These are phyloP conservation scores for Chaetophractus vellerosus DNA, from an alignment of 2,797 vertebrate genomes.

Conservation along the genomic window DNA sequence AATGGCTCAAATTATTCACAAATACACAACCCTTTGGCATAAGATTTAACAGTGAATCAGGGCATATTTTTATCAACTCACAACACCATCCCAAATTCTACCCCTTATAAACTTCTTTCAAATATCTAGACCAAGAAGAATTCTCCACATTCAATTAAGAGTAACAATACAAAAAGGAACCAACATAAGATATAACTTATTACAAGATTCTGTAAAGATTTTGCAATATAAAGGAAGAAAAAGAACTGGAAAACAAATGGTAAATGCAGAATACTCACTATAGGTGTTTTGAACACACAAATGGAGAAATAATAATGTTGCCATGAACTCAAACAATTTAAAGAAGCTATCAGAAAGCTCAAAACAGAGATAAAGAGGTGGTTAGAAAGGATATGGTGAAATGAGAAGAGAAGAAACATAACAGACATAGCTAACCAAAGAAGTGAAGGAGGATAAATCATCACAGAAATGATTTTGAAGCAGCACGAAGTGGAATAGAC, in stretches of 20 bases:
- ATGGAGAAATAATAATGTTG: not conserved
- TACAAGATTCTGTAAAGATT: not conserved
- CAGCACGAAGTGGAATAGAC: not conserved
- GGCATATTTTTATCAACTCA: not conserved
- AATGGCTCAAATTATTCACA: not conserved
- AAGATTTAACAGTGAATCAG: not conserved
- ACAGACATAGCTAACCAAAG: not conserved
- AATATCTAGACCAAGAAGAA: not conserved
- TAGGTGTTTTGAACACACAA: not conserved
- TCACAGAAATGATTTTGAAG: not conserved
- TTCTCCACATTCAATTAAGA: not conserved
- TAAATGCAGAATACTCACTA: not conserved
- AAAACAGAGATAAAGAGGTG: not conserved
- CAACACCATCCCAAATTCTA: not conserved
- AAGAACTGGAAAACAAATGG: not conserved
- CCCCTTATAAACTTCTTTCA: not conserved
- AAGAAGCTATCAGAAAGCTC: not conserved
- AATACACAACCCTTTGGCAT: not conserved
- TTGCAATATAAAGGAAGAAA: not conserved
- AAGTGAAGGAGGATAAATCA: not conserved
- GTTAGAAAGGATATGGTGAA: not conserved
- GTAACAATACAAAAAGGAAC: not conserved
- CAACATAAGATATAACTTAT: not conserved
- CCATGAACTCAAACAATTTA: not conserved
- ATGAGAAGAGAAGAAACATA: not conserved